These are phyloP conservation scores for Florisuga fusca DNA, from an alignment of 2,797 vertebrate species.

Conservation along the genomic window DNA sequence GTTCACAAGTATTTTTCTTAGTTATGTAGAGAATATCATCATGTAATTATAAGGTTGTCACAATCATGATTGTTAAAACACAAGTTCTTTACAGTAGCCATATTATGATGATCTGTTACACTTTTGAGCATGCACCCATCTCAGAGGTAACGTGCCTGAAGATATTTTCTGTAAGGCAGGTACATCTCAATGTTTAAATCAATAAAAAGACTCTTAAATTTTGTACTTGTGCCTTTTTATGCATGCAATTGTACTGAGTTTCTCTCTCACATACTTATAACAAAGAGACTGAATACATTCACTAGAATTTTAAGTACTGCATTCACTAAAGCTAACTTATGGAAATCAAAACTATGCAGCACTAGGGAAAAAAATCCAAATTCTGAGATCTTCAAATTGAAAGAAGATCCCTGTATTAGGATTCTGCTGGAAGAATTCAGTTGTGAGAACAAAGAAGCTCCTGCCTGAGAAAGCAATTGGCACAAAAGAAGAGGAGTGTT, in stretches of 20 bases:
- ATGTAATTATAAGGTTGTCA: not conserved
- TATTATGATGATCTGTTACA: not conserved
- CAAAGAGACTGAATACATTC: not conserved
- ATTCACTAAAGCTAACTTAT: not conserved
- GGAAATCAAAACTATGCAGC: not conserved
- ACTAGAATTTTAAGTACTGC: conserved; percentile 20
- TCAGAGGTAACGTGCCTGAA: not conserved
- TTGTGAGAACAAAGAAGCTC: not conserved
- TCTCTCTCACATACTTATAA: not conserved
- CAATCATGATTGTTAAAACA: not conserved
- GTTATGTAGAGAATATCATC: not conserved
- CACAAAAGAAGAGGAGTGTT: not conserved
- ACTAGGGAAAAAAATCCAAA: not conserved
- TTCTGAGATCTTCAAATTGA: conserved; percentile 6
- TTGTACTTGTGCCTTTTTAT: conserved; percentile 41
- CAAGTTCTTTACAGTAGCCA: not conserved
- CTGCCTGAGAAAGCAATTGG: not conserved
- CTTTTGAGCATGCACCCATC: not conserved
- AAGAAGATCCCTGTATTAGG: not conserved
- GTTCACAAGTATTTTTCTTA: not conserved
- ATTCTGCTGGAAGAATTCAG: conserved; percentile 8
- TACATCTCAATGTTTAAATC: conserved; percentile 31
- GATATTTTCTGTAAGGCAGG: not conserved
- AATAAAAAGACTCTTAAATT: conserved; percentile 38
- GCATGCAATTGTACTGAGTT: conserved; percentile 35